A percentile compares a stretch with the other conserved stretches of the same genome.
Conservation (phyloP, 1,140 invertebrate genomes). For the Leptopilina clavipes region DNA sequence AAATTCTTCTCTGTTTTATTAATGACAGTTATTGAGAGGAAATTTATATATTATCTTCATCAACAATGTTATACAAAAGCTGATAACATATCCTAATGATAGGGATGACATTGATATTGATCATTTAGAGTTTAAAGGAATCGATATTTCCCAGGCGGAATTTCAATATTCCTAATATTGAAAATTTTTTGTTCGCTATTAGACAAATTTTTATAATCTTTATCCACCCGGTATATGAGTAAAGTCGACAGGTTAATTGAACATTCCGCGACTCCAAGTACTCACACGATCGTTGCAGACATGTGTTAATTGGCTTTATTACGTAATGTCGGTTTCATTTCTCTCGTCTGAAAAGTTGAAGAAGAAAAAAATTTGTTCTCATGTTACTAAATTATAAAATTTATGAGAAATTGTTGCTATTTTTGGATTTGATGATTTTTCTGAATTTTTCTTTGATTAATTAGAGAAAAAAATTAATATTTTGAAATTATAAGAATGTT, state of each 20-base stretch:
- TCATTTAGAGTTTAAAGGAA: not conserved
- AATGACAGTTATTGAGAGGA: not conserved
- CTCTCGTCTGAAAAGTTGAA: conserved; percentile 14
- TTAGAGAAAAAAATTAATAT: not conserved
- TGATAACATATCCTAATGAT: not conserved
- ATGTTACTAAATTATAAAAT: not conserved
- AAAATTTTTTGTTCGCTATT: too few relatives aligned
- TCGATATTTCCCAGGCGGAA: too few relatives aligned
- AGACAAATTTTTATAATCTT: not conserved
- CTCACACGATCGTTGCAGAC: conserved; percentile 32
- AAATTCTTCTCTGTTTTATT: not conserved
- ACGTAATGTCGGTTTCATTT: conserved; percentile 25
- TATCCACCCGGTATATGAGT: conserved; percentile 25
- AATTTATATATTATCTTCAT: not conserved
- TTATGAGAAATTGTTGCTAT: not conserved
- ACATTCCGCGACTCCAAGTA: conserved; percentile 35
- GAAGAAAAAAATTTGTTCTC: conserved; percentile 17
- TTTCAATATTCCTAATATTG: too few relatives aligned
- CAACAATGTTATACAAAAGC: too few relatives aligned
- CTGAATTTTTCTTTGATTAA: not conserved
- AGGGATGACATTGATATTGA: too few relatives aligned
- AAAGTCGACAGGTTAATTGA: conserved; percentile 46
- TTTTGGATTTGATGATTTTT: not conserved
- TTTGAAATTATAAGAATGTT: too few relatives aligned
- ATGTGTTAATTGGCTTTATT: conserved; percentile 32